A percentile compares a stretch with the other conserved stretches of the same genome.
Evolutionary conservation across 2,888 invertebrate genomes (phyloP).

Genomic region (Tetranychus truncatus): DNA sequence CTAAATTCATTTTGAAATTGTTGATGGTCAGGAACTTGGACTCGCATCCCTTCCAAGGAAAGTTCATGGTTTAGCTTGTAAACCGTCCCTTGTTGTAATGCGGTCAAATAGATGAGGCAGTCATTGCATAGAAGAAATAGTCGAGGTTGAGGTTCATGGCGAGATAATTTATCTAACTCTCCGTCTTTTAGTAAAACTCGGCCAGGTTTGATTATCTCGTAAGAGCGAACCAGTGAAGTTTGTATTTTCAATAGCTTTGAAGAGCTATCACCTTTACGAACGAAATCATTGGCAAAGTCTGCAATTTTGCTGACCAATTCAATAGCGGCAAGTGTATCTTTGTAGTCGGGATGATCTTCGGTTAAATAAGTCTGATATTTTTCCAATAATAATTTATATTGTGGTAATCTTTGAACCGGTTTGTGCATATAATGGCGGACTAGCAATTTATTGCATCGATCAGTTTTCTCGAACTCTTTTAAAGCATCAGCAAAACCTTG

Average conservation of each 20-base stretch:
- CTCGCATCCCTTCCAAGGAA: constrained; percentile 40
- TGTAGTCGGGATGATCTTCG: constrained; percentile 39
- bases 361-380: constrained; percentile 42
- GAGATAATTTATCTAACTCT: constrained; percentile 44
- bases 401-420: constrained; percentile 48
- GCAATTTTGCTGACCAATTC: constrained; percentile 42
- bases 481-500: constrained; percentile 35
- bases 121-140: constrained; percentile 43
- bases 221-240: constrained; percentile 33
- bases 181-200: constrained; percentile 45
- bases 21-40: constrained; percentile 30
- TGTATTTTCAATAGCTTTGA: constrained; percentile 40
- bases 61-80: constrained; percentile 37
- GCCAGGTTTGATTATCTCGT: constrained; percentile 40
- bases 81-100: constrained; percentile 30
- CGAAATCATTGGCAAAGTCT: constrained; percentile 41
- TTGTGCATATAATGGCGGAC: constrained; percentile 47
- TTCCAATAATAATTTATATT: constrained; percentile 44
- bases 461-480: constrained; percentile 37
- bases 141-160: constrained; percentile 45
- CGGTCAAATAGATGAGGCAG: constrained; percentile 35
- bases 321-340: constrained; percentile 41
- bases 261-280: constrained; percentile 40
- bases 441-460: constrained; percentile 36
- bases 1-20: constrained; percentile 9